Base-by-base conservation (phyloP, 2,113 vertebrate genomes). In the Neogobius melanostomus region DNA sequence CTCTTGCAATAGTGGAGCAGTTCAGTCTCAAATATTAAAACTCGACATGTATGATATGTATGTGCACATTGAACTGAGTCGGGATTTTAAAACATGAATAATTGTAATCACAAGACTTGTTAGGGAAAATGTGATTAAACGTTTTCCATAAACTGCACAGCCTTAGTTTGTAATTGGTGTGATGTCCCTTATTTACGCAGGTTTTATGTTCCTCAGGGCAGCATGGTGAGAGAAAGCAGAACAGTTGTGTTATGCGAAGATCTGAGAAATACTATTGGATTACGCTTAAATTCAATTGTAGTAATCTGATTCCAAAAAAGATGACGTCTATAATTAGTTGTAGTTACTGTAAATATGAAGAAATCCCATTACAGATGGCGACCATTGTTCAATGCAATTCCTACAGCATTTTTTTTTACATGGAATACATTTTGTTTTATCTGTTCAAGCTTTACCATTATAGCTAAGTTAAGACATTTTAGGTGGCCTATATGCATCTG, bases 271-370 rank as follows among this genome's bases (percentile, higher is more conserved):
- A 84, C 72, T 77, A 87, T 89, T 84, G 82, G 82, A 90, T 91
- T 89, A 85, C 51, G 47, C 75, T 2, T 36, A 78, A 88, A 90
- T 90, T 87, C 70, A 85, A 88, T 90, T 88, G 85, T 36, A 71
- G 75, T 87, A 84, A 91, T 90, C 72, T 71, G 76, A 87, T 87
- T 91, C 76, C 71, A 80, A 85, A 88, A 36, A 87, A 82, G 75
- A 88, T 74, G 78, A 79, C 81, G 86, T 86, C 75, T 84, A 80
- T 88, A 90, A 91, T 91, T 83, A 81, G 79, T 87, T 85, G 85
- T 67, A 85, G 81, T 88, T 82, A 87, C 87, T 90, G 89, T 90
- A 89, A 90, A 88, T 87, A 87, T 75, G 75, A 66, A 56, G 81
- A 79, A 85, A 91, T 87, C 71, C 75, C 68, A 89, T 89, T 69